Conservation (phyloP, 1,140 invertebrate genomes). For the Drosophila lacertosa region DNA sequence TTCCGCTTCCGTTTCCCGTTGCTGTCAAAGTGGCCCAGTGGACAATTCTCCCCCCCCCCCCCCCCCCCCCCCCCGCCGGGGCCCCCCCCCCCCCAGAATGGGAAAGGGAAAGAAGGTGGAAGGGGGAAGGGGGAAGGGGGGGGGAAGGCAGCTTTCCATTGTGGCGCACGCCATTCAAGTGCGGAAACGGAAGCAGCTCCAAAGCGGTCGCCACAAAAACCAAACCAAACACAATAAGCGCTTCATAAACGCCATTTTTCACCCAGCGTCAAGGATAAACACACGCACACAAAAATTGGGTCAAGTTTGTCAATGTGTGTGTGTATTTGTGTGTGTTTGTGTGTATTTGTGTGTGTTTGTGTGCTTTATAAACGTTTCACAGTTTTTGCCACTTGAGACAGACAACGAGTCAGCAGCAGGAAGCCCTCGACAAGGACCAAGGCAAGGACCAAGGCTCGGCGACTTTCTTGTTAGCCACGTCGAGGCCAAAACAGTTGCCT, state of each 20-base stretch:
- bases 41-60: too few species aligned
- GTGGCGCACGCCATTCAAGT: constrained; percentile 77
- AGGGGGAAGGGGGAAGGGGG: background rate
- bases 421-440: constrained; percentile 13
- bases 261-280: constrained; percentile 60
- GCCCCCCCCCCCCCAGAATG: too few species aligned
- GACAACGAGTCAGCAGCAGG: constrained; percentile 39
- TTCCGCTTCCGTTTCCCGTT: constrained; percentile 77
- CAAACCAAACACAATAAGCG: constrained; percentile 82
- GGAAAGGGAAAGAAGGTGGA: background rate
- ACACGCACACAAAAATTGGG: constrained; percentile 59
- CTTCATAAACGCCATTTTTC: constrained; percentile 82
- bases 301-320: constrained; percentile 57
- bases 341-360: constrained; percentile 24
- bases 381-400: constrained; percentile 57
- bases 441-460: constrained; percentile 13
- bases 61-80: too few species aligned
- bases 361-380: constrained; percentile 44
- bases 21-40: constrained; percentile 66
- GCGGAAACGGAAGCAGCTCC: constrained; percentile 72
- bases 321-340: constrained; percentile 18
- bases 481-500: constrained; percentile 55
- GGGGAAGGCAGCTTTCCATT: constrained; percentile 39
- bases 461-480: constrained; percentile 63
- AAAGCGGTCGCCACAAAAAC: constrained; percentile 40